Conservation (phyloP, 1,140 invertebrate species). For the Chionoecetes opilio region DNA sequence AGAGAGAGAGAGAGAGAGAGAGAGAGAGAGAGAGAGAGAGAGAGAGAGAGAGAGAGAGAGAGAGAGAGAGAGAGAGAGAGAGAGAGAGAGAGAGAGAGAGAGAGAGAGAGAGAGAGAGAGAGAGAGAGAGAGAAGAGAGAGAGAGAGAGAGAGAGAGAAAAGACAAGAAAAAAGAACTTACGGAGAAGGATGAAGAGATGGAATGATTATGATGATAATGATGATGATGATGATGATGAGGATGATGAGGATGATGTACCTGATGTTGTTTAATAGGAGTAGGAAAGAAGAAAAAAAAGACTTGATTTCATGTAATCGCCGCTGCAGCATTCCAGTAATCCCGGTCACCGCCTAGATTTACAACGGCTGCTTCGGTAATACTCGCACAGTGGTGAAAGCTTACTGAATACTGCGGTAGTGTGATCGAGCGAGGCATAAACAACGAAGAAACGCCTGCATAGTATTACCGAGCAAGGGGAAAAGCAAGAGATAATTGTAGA, state of each 20-base stretch:
- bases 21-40: neutral
- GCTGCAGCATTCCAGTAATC: neutral
- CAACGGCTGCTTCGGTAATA: neutral
- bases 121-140: slow-evolving; percentile 35
- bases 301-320: neutral
- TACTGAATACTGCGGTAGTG: too few species aligned
- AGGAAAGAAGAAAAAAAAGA: neutral
- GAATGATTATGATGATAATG: neutral
- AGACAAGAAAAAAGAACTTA: neutral
- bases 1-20: neutral
- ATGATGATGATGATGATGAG: neutral
- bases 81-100: neutral
- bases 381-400: neutral
- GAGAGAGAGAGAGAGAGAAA: neutral
- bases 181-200: neutral
- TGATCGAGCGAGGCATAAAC: neutral
- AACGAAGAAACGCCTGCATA: neutral
- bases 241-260: too few species aligned
- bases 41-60: neutral
- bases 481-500: neutral
- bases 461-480: neutral
- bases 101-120: slow-evolving; percentile 37
- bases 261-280: too few species aligned
- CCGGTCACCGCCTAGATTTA: neutral
- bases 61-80: neutral